A percentile compares a stretch with the other conserved stretches of the same genome.
phyloP scores from a whole-genome alignment of 2,888 invertebrate genomes.

The Eupithecia pulchellata region DNA sequence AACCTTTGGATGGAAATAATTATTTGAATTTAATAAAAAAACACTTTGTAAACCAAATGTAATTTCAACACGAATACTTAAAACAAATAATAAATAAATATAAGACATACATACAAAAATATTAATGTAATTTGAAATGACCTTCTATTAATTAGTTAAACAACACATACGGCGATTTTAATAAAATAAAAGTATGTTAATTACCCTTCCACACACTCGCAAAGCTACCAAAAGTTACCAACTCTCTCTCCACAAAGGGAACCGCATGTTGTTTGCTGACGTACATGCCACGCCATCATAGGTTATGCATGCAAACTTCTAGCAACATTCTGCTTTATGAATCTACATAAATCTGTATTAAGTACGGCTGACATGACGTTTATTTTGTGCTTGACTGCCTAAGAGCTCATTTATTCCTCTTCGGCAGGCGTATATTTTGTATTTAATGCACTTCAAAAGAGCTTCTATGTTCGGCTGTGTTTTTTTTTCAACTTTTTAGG shows the following conservation, averaged over 20 bases:
- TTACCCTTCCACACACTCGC: not conserved
- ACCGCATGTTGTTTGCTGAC: slow-evolving; percentile 1
- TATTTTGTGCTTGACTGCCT: not conserved
- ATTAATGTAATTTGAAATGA: too few species aligned
- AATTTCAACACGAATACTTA: too few species aligned
- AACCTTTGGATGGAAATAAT: too few species aligned
- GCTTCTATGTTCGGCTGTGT: too few species aligned
- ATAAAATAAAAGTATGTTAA: not conserved
- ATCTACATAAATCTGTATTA: not conserved
- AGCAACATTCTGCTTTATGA: not conserved
- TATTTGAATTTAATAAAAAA: too few species aligned
- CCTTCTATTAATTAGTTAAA: too few species aligned
- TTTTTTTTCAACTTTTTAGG: too few species aligned
- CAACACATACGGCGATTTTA: not conserved
- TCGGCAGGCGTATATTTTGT: too few species aligned
- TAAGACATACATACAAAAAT: too few species aligned
- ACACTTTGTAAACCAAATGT: too few species aligned
- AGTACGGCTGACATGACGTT: not conserved
- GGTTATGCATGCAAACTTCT: slow-evolving; percentile 5
- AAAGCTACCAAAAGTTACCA: not conserved
- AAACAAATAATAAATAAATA: too few species aligned
- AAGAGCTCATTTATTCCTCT: not conserved
- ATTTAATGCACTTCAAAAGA: too few species aligned
- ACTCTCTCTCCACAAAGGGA: not conserved
- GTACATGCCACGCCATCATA: not conserved